Evolutionary conservation across 2,888 invertebrate genomes (phyloP).

Genomic region (Pandemis heparana): DNA sequence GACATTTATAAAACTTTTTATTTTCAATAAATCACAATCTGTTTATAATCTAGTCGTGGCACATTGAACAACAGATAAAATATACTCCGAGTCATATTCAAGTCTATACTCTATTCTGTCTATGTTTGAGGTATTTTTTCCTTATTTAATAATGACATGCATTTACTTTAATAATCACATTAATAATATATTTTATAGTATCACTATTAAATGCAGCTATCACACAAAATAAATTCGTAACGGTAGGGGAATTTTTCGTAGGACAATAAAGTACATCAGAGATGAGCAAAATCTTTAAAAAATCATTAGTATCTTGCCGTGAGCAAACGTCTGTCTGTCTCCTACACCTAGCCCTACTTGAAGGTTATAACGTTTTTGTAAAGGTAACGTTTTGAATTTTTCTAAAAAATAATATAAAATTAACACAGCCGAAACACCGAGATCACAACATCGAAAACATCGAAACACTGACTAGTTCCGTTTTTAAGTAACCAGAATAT

Average conservation of each 20-base stretch:
- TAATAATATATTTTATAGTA: conserved; percentile 45
- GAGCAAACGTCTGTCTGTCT: conserved; percentile 10
- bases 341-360: not conserved
- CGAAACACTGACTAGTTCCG: conserved; percentile 61
- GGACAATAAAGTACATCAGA: conserved; percentile 23
- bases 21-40: conserved; percentile 81
- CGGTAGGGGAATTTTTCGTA: conserved; percentile 32
- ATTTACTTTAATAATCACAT: conserved; percentile 42
- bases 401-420: conserved; percentile 56
- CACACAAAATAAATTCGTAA: conserved; percentile 52
- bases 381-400: conserved; percentile 36
- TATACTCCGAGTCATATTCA: conserved; percentile 62
- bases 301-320: conserved; percentile 7
- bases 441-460: conserved; percentile 62
- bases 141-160: conserved; percentile 54
- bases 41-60: conserved; percentile 79
- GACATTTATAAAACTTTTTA: conserved; percentile 84
- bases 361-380: conserved; percentile 31
- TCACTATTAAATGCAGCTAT: conserved; percentile 47
- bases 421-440: conserved; percentile 79
- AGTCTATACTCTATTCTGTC: conserved; percentile 56
- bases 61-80: conserved; percentile 79
- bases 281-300: conserved; percentile 29
- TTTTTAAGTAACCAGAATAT: conserved; percentile 45
- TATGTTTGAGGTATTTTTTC: conserved; percentile 67